Base-by-base conservation (phyloP, 2,888 invertebrate species). In the Cerastis rubricosa region DNA sequence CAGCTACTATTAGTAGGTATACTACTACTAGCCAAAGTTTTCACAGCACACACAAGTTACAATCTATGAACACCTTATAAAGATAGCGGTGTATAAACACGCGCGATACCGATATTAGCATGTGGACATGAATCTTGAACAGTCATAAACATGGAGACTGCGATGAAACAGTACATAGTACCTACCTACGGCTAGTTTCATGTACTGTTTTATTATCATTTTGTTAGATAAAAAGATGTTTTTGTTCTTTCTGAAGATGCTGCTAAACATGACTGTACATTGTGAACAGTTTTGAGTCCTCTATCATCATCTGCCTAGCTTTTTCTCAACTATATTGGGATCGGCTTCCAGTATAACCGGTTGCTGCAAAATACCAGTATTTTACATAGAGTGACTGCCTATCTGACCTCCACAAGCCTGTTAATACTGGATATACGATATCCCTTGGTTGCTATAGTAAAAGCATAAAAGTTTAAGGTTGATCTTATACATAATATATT, bases 51-150 rank as follows among this genome's bases (percentile, higher is more conserved):
- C 22, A 63, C n/a, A n/a, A n/a, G n/a, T 43, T n/a, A 80, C 61
- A 63, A 54, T 43, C 57, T 68, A 57, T 47, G 70, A 70, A 63
- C 22, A 63, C 76, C 78, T 71, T 64, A 64, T 70, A 64, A n/a
- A 80, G 70, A 85, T 81, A 81, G 35, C 54, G 49, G 4, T 81
- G 64, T 76, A 68, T 72, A 73, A 76, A 76, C 71, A 80, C 29
- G 59, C 63, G 45, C 66, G 70, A 74, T 65, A 71, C 64, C 40
- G 14, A 1, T 61, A 81, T 71, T 65, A 77, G 57, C 59, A 45
- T 77, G 59, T 51, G 63, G 47, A 78, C 71, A 83, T 76, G 72
- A 80, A 67, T 84, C 81, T 84, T 84, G 57, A 71, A 63, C 65
- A 80, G 29, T 70, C 70, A 65, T 75, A 81, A 73, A 76, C 61